Evolutionary conservation across 2,113 vertebrate genomes (phyloP), one percentile per base, ranked within the genome.

Genomic region (Strix aluco): DNA sequence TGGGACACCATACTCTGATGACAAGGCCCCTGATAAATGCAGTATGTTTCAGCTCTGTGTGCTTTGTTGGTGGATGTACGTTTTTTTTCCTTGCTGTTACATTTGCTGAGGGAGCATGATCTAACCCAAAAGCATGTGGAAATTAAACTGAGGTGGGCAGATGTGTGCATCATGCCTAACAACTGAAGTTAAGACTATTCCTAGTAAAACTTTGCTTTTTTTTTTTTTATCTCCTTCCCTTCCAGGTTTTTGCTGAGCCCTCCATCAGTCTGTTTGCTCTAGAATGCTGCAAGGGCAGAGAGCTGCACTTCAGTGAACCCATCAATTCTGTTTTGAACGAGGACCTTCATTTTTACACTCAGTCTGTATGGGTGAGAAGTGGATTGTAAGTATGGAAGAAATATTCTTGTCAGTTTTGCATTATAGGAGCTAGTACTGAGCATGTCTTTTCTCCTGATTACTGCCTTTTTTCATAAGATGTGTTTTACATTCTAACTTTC

Each of bases 241-340:
- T 3, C 18, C 86, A 99, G 99, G 98, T 98, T 87, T 99, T 99
- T 97, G 98, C 98, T 52, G 98, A 99, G 54, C 98, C 98, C 12
- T 98, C 97, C 38, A 92, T 99, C 85, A 99, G 98, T 73, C 98
- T 99, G 27, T 99, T 98, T 34, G 97, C 98, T 42, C 97, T 98
- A 97, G 98, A 98, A 82, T 97, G 98, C 27, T 99, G 98, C 92
- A 98, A 98, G 74, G 98, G 98, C 79, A 98, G 98, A 93, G 98
- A 99, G 88, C 92, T 98, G 73, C 95, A 97, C 58, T 98, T 98
- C 44, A 97, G 96, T 87, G 98, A 98, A 20, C 90, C 98, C 6
- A 30, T 97, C 85, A 98, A 49, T 74, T 98, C 98, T 22, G 88
- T 98, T 88, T 75, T 98, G 86, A 98, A 94, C 49, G 98, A 98